Percentiles rank a stretch among this genome's conserved stretches.
Conservation (phyloP, 2,888 invertebrate species). For the Phoronis australis region DNA sequence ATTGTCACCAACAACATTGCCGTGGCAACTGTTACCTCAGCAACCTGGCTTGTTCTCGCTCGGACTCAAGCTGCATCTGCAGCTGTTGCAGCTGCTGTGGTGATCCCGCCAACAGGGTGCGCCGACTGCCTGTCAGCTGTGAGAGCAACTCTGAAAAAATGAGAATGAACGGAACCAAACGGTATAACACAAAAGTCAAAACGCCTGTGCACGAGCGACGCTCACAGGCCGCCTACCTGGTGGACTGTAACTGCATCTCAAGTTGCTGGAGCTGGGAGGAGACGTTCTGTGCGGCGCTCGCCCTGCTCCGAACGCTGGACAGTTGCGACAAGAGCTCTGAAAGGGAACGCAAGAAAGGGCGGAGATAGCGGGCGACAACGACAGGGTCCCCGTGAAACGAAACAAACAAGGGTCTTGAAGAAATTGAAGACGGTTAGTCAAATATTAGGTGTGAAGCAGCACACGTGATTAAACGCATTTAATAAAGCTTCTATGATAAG, state of each 20-base stretch:
- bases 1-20: no score
- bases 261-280: constrained; percentile 69
- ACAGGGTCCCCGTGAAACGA: no score
- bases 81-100: constrained; percentile 5
- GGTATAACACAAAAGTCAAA: neutral
- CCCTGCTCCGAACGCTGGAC: constrained; percentile 77
- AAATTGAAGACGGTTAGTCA: no score
- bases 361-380: no score
- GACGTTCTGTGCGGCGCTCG: constrained; percentile 48
- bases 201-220: neutral
- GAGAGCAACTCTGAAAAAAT: neutral
- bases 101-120: neutral
- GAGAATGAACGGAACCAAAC: neutral
- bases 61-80: constrained; percentile 5
- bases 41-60: constrained; percentile 1
- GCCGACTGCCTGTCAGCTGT: constrained; percentile 4
- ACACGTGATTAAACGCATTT: no score
- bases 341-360: neutral
- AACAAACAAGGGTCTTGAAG: no score
- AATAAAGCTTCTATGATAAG: no score
- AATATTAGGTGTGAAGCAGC: no score
- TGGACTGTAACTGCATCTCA: constrained; percentile 87
- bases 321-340: constrained; percentile 85
- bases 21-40: no score
- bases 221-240: constrained; percentile 58